A percentile compares a stretch with the other conserved stretches of the same genome.
phyloP scores from a whole-genome alignment of 1,140 invertebrate genomes.

The Plodia interpunctella region DNA sequence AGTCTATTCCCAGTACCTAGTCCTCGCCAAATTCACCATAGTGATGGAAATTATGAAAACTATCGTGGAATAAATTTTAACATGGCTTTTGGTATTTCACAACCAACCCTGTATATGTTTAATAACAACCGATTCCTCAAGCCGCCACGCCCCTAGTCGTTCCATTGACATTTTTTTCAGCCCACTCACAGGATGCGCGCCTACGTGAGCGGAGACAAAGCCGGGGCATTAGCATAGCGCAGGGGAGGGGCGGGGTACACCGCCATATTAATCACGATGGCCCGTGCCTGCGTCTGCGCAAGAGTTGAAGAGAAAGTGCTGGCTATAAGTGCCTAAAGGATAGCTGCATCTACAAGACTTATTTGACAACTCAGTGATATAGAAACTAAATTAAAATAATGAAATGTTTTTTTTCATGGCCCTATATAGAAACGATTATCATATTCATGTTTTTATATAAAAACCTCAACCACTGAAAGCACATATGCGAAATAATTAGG shows the following conservation, averaged over 20 bases:
- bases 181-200: slow-evolving; percentile 53
- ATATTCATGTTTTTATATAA: too few relatives aligned
- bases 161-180: slow-evolving; percentile 44
- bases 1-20: too few relatives aligned
- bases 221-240: slow-evolving; percentile 20
- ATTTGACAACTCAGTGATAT: too few relatives aligned
- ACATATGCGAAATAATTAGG: too few relatives aligned
- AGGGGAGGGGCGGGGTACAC: slow-evolving; percentile 46
- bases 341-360: neutral
- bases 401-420: too few relatives aligned
- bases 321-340: neutral
- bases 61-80: too few relatives aligned
- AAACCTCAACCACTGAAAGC: too few relatives aligned
- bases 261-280: slow-evolving; percentile 48
- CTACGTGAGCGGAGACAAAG: slow-evolving; percentile 60
- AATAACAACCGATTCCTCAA: slow-evolving; percentile 22
- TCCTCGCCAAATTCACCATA: too few relatives aligned
- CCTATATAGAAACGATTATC: too few relatives aligned
- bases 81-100: too few relatives aligned
- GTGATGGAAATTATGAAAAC: too few relatives aligned
- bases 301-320: neutral
- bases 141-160: slow-evolving; percentile 12
- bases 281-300: slow-evolving; percentile 24
- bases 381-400: neutral
- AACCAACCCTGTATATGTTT: slow-evolving; percentile 24